These are phyloP conservation scores for Rhinatrema bivittatum DNA, from an alignment of 2,797 vertebrate genomes.

Conservation along the genomic window DNA sequence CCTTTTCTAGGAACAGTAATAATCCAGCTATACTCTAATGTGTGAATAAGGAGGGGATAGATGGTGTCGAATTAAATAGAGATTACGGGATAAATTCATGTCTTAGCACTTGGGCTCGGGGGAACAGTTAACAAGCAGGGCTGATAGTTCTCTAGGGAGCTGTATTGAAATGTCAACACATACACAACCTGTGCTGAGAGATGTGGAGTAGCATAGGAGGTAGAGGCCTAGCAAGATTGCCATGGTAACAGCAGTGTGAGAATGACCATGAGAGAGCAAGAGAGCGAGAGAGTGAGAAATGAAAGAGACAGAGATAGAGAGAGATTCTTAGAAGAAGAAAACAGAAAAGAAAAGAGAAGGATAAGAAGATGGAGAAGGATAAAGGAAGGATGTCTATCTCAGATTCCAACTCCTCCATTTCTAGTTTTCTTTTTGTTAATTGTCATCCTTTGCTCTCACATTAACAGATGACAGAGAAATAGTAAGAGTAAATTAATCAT, in stretches of 20 bases:
- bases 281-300: conserved; percentile 11
- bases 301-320: neutral
- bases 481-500: no score
- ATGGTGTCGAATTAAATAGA: neutral
- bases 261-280: no score
- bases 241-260: neutral
- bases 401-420: no score
- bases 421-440: no score
- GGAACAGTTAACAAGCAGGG: neutral
- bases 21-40: no score
- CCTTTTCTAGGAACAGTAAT: no score
- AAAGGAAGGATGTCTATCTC: no score
- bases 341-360: no score
- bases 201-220: neutral
- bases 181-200: neutral
- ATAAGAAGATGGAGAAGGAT: neutral
- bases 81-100: neutral
- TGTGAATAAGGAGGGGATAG: no score
- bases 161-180: conserved; percentile 1
- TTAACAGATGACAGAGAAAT: no score
- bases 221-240: neutral
- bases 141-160: neutral
- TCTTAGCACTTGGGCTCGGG: neutral
- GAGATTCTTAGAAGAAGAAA: neutral
- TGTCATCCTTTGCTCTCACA: no score